phyloP scores from a whole-genome alignment of 2,888 invertebrate genomes.

The Neoaliturus tenellus region DNA sequence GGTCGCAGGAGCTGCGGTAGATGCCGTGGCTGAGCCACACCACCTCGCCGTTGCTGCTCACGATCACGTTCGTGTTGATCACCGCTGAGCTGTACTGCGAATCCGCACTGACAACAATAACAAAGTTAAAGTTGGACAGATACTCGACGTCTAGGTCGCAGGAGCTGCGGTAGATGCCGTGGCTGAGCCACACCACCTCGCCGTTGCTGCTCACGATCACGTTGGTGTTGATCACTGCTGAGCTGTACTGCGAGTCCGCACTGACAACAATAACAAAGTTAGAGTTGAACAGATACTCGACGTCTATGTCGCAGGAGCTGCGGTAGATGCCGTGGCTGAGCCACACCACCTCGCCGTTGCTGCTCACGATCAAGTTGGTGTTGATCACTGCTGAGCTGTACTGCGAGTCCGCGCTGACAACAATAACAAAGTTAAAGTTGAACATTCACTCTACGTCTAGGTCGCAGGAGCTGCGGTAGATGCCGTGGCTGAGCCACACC shows the following conservation, averaged over 20 bases:
- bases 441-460: no score
- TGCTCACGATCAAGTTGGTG: constrained; percentile 88
- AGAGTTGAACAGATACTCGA: no score
- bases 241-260: constrained; percentile 89
- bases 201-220: constrained; percentile 88
- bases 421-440: no score
- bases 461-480: no score
- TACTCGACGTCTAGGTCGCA: constrained; percentile 90
- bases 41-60: constrained; percentile 86
- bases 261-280: no score
- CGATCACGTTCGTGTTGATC: constrained; percentile 91
- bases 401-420: constrained; percentile 89
- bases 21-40: constrained; percentile 91
- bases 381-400: constrained; percentile 90
- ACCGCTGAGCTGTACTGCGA: constrained; percentile 89
- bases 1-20: constrained; percentile 87
- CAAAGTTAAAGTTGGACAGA: no score
- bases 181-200: constrained; percentile 88
- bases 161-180: constrained; percentile 89
- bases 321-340: constrained; percentile 90
- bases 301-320: constrained; percentile 88
- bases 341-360: constrained; percentile 89
- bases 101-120: constrained; percentile 85
- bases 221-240: constrained; percentile 90
- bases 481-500: no score